Conservation (phyloP, 2,797 vertebrate species). For the Carduelis carduelis region DNA sequence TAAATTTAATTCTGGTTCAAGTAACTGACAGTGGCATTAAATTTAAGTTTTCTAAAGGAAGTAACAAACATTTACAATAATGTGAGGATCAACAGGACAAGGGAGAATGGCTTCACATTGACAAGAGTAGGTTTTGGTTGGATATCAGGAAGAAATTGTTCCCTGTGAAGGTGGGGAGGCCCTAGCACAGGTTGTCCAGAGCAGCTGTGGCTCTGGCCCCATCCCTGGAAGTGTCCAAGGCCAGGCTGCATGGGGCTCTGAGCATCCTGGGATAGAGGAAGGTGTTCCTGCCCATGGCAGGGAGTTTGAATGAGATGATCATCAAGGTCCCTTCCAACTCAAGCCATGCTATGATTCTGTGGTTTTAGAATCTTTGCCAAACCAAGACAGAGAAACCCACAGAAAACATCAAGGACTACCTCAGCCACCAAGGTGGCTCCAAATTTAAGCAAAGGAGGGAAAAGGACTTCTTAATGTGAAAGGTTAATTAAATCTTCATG, state of each 20-base stretch:
- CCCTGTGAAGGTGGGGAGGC: fast-evolving
- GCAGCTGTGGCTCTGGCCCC: not conserved
- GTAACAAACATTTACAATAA: not conserved
- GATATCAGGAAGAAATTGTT: not conserved
- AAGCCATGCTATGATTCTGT: not conserved
- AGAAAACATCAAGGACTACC: not conserved
- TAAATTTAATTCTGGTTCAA: not conserved
- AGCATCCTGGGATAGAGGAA: fast-evolving
- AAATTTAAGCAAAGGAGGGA: not conserved
- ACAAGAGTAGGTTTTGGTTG: fast-evolving
- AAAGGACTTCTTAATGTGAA: not conserved
- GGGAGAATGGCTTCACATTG: not conserved
- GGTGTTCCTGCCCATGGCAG: not conserved
- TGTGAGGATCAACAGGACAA: not conserved
- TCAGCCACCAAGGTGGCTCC: not conserved
- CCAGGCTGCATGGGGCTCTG: not conserved
- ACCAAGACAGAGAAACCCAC: not conserved
- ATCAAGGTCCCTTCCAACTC: not conserved
- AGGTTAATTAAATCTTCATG: not conserved
- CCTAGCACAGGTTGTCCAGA: not conserved
- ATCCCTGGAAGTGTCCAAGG: not conserved
- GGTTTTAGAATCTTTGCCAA: not conserved
- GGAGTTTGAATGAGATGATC: fast-evolving
- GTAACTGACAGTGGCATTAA: not conserved
- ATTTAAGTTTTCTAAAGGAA: not conserved